Evolutionary conservation across 2,113 vertebrate species (phyloP).

Genomic region (Odontesthes bonariensis): DNA sequence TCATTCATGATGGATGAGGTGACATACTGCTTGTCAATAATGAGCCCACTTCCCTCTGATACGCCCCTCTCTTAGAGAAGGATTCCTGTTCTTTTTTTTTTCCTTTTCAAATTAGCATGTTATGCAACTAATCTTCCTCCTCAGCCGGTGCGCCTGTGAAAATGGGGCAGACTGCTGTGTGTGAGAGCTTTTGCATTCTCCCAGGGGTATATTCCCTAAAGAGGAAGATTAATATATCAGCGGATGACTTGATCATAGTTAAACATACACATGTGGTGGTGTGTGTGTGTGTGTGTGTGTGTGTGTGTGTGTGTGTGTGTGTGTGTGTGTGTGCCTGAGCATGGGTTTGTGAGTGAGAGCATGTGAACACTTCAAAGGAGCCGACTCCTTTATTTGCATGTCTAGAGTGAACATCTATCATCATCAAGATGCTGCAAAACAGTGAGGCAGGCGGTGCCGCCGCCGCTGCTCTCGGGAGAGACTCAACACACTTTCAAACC

Average conservation of each 20-base stretch:
- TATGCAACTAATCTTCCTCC: slow-evolving; percentile 52
- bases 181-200: slow-evolving; percentile 46
- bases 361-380: slow-evolving; percentile 38
- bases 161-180: slow-evolving; percentile 48
- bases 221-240: slow-evolving; percentile 64
- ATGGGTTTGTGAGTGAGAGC: slow-evolving; percentile 26
- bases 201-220: slow-evolving; percentile 46
- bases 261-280: slow-evolving; percentile 49
- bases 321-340: slow-evolving; percentile 12
- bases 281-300: slow-evolving; percentile 17
- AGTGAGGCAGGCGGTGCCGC: slow-evolving; percentile 57
- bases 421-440: slow-evolving; percentile 77
- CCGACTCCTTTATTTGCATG: slow-evolving; percentile 77
- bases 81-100: background rate
- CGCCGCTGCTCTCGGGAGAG: slow-evolving; percentile 54
- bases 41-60: slow-evolving; percentile 38
- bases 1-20: slow-evolving; percentile 60
- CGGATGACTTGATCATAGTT: slow-evolving; percentile 67
- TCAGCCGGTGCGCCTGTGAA: slow-evolving; percentile 12
- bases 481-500: slow-evolving; percentile 62
- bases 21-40: slow-evolving; percentile 60
- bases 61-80: slow-evolving; percentile 20
- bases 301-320: slow-evolving; percentile 26
- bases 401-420: slow-evolving; percentile 80
- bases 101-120: slow-evolving; percentile 43